These are phyloP conservation scores for Sarcophaga bullata DNA, from an alignment of 1,140 invertebrate genomes.

Conservation along the genomic window DNA sequence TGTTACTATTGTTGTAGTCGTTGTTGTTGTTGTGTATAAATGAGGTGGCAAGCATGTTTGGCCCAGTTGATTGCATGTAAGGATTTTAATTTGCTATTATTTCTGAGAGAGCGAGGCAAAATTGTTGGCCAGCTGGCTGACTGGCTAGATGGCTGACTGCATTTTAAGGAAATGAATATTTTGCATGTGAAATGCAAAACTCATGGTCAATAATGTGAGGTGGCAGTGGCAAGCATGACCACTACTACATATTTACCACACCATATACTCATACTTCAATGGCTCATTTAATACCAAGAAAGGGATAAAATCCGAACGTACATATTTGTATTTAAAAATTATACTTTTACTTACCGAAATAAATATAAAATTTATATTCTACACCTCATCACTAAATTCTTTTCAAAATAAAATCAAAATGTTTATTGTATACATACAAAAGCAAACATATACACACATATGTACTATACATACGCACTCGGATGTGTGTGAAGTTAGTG, in stretches of 20 bases:
- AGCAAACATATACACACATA: no score
- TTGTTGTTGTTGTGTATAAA: background rate
- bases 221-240: background rate
- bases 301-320: background rate
- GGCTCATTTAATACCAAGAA: background rate
- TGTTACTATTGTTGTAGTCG: no score
- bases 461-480: no score
- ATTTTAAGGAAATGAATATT: slow-evolving; percentile 35
- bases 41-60: background rate
- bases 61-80: background rate
- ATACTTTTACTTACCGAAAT: slow-evolving; percentile 3
- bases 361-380: slow-evolving; percentile 37
- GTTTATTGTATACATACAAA: no score
- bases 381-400: background rate
- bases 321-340: slow-evolving; percentile 13
- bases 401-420: no score
- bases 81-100: background rate
- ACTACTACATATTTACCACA: background rate
- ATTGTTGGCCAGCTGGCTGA: background rate
- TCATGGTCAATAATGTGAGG: slow-evolving; percentile 38
- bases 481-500: no score
- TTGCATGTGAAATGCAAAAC: slow-evolving; percentile 40
- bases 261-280: background rate
- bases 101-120: no score
- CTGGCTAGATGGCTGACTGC: background rate